These are phyloP conservation scores for Venusia cambrica DNA, from an alignment of 2,888 invertebrate genomes.

Conservation along the genomic window DNA sequence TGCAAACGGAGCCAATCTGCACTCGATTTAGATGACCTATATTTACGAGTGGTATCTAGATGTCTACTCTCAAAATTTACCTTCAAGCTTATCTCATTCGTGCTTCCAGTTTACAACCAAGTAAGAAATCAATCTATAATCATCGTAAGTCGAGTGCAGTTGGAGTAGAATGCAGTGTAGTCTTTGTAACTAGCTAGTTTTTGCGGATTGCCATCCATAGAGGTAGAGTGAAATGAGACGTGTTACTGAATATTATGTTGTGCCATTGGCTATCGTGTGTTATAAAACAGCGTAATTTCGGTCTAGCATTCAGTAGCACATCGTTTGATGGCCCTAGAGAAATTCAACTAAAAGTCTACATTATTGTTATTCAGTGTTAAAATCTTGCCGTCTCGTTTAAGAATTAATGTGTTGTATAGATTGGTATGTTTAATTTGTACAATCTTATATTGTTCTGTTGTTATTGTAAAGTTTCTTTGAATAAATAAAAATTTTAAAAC, in stretches of 20 bases:
- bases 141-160: constrained; percentile 57
- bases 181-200: constrained; percentile 71
- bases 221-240: constrained; percentile 49
- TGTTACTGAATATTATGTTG: constrained; percentile 55
- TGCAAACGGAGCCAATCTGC: constrained; percentile 53
- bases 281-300: constrained; percentile 4
- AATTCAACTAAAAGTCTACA: constrained; percentile 64
- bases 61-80: too few relatives aligned
- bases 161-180: constrained; percentile 63
- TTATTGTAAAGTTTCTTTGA: constrained; percentile 77
- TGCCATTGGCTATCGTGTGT: constrained; percentile 8
- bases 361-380: constrained; percentile 80
- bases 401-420: constrained; percentile 80
- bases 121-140: too few relatives aligned
- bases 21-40: constrained; percentile 42
- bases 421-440: constrained; percentile 75
- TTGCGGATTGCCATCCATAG: constrained; percentile 71
- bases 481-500: constrained; percentile 79
- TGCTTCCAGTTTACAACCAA: too few relatives aligned
- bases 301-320: constrained; percentile 53
- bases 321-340: constrained; percentile 68
- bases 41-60: too few relatives aligned
- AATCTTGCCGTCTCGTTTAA: constrained; percentile 79
- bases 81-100: too few relatives aligned
- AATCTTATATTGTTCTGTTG: constrained; percentile 77